A percentile compares a stretch with the other conserved stretches of the same genome.
These are phyloP conservation scores for Heliocidaris tuberculata DNA, from an alignment of 35 echinoderm and acorn worm genomes.

Conservation along the genomic window DNA sequence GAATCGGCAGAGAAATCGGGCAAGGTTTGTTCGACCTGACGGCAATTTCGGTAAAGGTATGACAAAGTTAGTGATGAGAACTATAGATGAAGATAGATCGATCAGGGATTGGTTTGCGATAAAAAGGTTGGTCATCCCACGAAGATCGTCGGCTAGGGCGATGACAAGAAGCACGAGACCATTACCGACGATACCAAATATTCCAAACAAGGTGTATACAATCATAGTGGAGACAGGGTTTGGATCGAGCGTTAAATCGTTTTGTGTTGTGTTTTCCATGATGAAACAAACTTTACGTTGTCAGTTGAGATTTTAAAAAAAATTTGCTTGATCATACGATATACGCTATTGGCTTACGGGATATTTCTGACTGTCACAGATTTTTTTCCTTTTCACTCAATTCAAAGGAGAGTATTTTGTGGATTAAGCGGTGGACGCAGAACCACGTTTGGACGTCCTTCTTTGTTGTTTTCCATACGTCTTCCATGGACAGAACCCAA, in stretches of 20 bases:
- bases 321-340: too few relatives aligned
- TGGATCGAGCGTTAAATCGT: background rate
- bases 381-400: too few relatives aligned
- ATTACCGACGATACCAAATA: constrained; percentile 51
- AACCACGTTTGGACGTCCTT: too few relatives aligned
- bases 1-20: constrained; percentile 15
- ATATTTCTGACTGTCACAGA: too few relatives aligned
- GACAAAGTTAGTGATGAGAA: constrained; percentile 52
- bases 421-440: too few relatives aligned
- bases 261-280: background rate
- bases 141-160: background rate
- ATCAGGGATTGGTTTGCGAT: constrained; percentile 82
- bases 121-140: constrained; percentile 58
- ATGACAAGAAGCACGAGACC: constrained; percentile 45
- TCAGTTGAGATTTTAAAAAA: too few relatives aligned
- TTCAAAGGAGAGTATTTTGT: too few relatives aligned
- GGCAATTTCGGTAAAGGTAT: background rate
- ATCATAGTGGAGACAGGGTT: background rate
- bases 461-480: too few relatives aligned
- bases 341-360: too few relatives aligned
- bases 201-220: constrained; percentile 34
- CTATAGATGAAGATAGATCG: constrained; percentile 60
- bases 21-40: background rate
- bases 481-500: too few relatives aligned
- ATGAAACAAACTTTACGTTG: too few relatives aligned